Conservation (phyloP, 2,797 vertebrate species). For the Botia kubotai region DNA sequence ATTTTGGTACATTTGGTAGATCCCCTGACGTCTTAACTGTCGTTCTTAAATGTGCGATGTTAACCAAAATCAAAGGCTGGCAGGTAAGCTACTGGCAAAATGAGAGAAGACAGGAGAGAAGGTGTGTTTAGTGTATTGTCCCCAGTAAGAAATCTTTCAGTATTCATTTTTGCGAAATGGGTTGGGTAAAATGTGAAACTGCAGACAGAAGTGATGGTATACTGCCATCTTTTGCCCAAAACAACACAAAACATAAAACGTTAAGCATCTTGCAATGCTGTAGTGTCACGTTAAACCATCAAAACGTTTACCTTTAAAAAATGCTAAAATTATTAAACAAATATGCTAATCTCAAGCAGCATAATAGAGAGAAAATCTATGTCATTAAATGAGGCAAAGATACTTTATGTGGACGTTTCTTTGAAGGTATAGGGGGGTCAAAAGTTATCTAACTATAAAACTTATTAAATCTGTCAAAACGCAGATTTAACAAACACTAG, state of each 20-base stretch:
- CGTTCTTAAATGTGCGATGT: not conserved
- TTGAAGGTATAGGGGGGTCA: no score
- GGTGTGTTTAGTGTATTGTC: not conserved
- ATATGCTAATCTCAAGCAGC: no score
- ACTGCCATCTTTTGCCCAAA: constrained; percentile 39
- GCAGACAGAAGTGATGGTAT: constrained; percentile 22
- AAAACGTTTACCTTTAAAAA: no score
- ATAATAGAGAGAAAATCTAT: no score
- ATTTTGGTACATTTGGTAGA: no score
- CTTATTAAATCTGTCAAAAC: no score
- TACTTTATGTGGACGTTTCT: no score
- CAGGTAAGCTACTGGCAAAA: not conserved
- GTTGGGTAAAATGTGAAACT: not conserved
- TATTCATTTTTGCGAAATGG: not conserved
- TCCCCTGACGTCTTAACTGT: not conserved
- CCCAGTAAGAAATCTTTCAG: not conserved
- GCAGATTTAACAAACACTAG: no score
- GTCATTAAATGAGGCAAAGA: no score
- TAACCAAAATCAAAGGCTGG: no score
- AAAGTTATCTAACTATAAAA: no score
- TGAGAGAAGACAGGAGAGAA: not conserved
- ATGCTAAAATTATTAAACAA: no score
- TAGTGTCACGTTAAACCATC: not conserved
- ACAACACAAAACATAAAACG: not conserved
- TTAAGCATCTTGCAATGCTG: not conserved